These are phyloP conservation scores for Drosophila imparisetae DNA, from an alignment of 2,888 invertebrate genomes.

Conservation along the genomic window DNA sequence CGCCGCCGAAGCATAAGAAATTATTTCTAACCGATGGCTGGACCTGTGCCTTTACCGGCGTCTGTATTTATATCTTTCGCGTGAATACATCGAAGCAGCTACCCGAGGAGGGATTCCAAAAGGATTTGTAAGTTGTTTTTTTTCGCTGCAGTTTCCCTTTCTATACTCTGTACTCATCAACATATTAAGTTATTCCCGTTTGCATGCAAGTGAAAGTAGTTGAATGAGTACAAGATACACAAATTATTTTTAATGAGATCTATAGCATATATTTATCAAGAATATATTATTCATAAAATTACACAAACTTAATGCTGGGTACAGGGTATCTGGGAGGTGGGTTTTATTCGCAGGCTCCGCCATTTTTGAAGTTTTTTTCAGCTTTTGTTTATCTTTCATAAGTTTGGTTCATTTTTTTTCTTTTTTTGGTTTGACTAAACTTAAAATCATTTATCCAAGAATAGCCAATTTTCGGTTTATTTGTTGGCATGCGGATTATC, in stretches of 20 bases:
- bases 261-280: not conserved
- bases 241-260: too few relatives aligned
- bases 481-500: slow-evolving; percentile 48
- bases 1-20: slow-evolving; percentile 88
- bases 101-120: slow-evolving; percentile 97
- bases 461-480: slow-evolving; percentile 39
- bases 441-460: slow-evolving; percentile 41
- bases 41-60: slow-evolving; percentile 91
- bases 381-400: slow-evolving; percentile 48
- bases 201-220: not conserved
- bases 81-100: slow-evolving; percentile 93
- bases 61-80: slow-evolving; percentile 94
- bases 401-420: slow-evolving; percentile 16
- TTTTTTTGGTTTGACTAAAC: slow-evolving; percentile 6
- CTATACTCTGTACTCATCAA: not conserved
- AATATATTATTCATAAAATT: not conserved
- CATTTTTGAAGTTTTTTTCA: slow-evolving; percentile 8
- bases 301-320: not conserved
- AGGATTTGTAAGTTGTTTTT: slow-evolving; percentile 87
- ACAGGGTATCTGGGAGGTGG: not conserved
- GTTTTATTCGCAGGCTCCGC: not conserved
- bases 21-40: slow-evolving; percentile 94
- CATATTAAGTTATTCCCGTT: not conserved
- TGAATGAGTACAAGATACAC: too few relatives aligned
- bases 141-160: slow-evolving; percentile 21